Percentiles rank a stretch among this genome's conserved stretches.
Evolutionary conservation across 2,113 vertebrate genomes (phyloP).

Genomic region (Phasianus colchicus): DNA sequence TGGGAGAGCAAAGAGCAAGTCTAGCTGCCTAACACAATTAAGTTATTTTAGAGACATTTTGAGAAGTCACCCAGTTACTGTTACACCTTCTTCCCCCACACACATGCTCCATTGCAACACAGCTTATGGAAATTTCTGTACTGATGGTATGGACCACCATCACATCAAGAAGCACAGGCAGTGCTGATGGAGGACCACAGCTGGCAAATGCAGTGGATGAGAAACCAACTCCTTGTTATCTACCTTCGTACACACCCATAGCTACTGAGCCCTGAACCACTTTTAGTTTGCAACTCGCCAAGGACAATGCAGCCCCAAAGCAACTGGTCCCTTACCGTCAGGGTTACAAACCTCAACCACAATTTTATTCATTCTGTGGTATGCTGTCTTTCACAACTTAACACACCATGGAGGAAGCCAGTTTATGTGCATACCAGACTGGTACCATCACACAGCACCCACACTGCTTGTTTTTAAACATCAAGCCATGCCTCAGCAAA

Average conservation of each 20-base stretch:
- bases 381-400: not conserved
- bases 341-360: not conserved
- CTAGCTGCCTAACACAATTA: constrained; percentile 46
- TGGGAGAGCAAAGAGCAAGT: not conserved
- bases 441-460: not conserved
- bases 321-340: not conserved
- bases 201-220: not conserved
- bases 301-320: not conserved
- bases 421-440: not conserved
- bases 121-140: not conserved
- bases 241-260: fast-evolving
- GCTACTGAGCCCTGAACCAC: not conserved
- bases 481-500: not conserved
- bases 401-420: not conserved
- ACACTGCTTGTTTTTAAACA: not conserved
- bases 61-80: constrained; percentile 1
- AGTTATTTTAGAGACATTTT: constrained; percentile 23
- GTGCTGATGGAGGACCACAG: not conserved
- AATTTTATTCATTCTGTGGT: no score
- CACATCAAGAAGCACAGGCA: fast-evolving
- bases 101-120: not conserved
- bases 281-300: fast-evolving
- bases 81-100: not conserved
- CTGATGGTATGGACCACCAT: not conserved
- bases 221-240: not conserved